phyloP scores from a whole-genome alignment of 1,140 invertebrate genomes.

The Calliopsis andreniformis region DNA sequence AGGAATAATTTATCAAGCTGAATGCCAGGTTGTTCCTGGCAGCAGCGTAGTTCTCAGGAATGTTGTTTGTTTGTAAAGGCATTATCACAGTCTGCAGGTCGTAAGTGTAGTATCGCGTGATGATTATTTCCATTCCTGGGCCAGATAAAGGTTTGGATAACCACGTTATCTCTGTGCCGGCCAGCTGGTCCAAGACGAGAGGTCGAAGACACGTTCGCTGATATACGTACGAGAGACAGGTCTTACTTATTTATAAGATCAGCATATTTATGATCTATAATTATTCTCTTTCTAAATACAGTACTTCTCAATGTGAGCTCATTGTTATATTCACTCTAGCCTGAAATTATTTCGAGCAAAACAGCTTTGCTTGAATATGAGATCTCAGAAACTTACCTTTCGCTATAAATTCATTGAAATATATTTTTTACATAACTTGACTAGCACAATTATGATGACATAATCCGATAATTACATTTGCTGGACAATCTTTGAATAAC shows the following conservation, averaged over 20 bases:
- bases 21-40: conserved; percentile 15
- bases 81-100: conserved; percentile 54
- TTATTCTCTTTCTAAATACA: too few species aligned
- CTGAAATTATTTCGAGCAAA: too few species aligned
- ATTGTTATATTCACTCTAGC: too few species aligned
- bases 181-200: conserved; percentile 37
- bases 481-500: too few species aligned
- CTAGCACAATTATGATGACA: too few species aligned
- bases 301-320: too few species aligned
- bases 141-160: conserved; percentile 53
- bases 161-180: conserved; percentile 32
- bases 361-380: too few species aligned
- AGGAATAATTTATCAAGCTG: conserved; percentile 43
- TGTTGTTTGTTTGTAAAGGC: conserved; percentile 53
- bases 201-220: conserved; percentile 36
- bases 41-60: conserved; percentile 49
- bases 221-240: not conserved
- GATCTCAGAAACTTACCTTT: too few species aligned
- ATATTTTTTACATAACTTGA: too few species aligned
- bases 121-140: conserved; percentile 65
- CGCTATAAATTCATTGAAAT: too few species aligned
- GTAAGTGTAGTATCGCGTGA: conserved; percentile 50
- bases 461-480: too few species aligned
- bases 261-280: not conserved
- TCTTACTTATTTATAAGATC: not conserved